Evolutionary conservation across 2,888 invertebrate species (phyloP).

Genomic region (Biston stratarius): DNA sequence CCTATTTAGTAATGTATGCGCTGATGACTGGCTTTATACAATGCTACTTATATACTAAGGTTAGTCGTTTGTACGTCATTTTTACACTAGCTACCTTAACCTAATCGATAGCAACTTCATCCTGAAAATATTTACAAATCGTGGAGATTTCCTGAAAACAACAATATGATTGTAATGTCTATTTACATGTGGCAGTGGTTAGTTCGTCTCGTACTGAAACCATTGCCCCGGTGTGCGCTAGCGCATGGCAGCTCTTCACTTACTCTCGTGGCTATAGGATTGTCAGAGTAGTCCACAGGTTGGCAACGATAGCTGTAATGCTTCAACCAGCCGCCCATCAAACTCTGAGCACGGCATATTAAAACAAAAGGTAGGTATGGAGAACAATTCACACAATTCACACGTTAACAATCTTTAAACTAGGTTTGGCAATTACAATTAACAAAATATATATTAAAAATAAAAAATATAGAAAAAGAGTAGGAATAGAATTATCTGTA

Average conservation of each 20-base stretch:
- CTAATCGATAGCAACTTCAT: slow-evolving; percentile 47
- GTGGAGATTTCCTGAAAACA: slow-evolving; percentile 57
- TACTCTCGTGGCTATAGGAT: slow-evolving; percentile 93
- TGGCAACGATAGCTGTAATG: slow-evolving; percentile 96
- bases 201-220: slow-evolving; percentile 60
- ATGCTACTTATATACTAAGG: slow-evolving; percentile 35
- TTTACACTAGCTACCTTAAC: slow-evolving; percentile 41
- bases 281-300: slow-evolving; percentile 95
- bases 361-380: slow-evolving; percentile 58
- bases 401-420: not conserved
- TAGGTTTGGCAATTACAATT: not conserved
- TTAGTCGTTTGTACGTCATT: slow-evolving; percentile 36
- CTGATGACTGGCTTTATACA: slow-evolving; percentile 39
- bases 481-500: not conserved
- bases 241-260: slow-evolving; percentile 76
- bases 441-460: no score
- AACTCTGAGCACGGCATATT: slow-evolving; percentile 87
- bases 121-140: slow-evolving; percentile 57
- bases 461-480: not conserved
- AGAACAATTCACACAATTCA: not conserved
- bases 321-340: slow-evolving; percentile 96
- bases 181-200: slow-evolving; percentile 78
- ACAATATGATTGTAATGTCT: slow-evolving; percentile 59
- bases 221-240: slow-evolving; percentile 50
- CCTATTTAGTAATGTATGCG: slow-evolving; percentile 38